Conservation (phyloP, 2,113 vertebrate genomes). For the Sminthopsis crassicaudata region DNA sequence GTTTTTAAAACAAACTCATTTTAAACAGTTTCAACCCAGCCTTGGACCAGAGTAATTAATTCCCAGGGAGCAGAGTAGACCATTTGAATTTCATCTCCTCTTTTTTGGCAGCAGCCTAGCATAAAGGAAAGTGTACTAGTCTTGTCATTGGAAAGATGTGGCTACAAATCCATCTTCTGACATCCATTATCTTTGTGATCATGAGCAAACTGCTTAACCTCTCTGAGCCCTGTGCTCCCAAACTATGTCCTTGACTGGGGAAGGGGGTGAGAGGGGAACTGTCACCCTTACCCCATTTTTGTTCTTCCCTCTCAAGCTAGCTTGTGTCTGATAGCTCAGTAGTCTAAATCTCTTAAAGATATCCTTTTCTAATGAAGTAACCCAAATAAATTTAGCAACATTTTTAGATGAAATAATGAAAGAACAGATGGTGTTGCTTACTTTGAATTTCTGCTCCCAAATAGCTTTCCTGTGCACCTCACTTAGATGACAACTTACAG, state of each 20-base stretch:
- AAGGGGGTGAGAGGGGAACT: not conserved
- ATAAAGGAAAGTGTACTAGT: not conserved
- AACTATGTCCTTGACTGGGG: not conserved
- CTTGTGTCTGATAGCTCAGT: slow-evolving; percentile 37
- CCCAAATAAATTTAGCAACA: slow-evolving; percentile 73
- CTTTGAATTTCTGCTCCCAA: slow-evolving; percentile 77
- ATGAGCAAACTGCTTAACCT: not conserved
- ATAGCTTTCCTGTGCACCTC: slow-evolving; percentile 75
- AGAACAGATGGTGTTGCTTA: slow-evolving; percentile 79
- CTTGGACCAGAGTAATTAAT: not conserved
- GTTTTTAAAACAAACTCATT: not conserved
- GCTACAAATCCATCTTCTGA: not conserved
- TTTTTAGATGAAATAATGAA: slow-evolving; percentile 78
- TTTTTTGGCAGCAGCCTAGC: not conserved
- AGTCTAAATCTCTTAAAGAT: slow-evolving; percentile 59
- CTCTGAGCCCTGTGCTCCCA: not conserved
- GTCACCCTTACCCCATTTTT: slow-evolving; percentile 16
- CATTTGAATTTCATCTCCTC: not conserved
- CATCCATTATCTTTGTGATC: not conserved
- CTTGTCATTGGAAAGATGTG: not conserved
- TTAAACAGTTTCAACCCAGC: not conserved
- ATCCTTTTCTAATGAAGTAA: slow-evolving; percentile 71
- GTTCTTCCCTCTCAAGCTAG: slow-evolving; percentile 44
- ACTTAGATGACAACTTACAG: slow-evolving; percentile 61
- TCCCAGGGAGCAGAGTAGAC: not conserved